Conservation (phyloP, 1,140 invertebrate species). For the Drosophila prosaltans region DNA sequence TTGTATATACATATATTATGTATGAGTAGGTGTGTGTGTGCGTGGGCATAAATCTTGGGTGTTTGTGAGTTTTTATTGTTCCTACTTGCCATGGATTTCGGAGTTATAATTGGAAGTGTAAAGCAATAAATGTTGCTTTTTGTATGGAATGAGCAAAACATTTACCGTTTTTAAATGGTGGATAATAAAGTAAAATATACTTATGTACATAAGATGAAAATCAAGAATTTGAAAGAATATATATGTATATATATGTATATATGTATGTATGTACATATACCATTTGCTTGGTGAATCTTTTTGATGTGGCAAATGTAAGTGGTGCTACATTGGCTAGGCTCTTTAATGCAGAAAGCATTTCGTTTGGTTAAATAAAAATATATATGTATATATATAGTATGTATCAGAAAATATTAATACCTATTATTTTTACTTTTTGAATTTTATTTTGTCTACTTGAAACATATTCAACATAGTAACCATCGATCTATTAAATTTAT, state of each 20-base stretch:
- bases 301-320: too few relatives aligned
- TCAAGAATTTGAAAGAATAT: conserved; percentile 12
- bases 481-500: too few relatives aligned
- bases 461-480: too few relatives aligned
- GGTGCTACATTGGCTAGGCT: too few relatives aligned
- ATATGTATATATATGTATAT: not conserved
- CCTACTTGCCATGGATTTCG: conserved; percentile 69
- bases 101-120: conserved; percentile 78
- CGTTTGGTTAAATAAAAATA: too few relatives aligned
- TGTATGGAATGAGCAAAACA: conserved; percentile 23
- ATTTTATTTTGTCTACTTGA: too few relatives aligned
- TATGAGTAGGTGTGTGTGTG: conserved; percentile 37
- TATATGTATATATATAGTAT: too few relatives aligned
- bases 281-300: too few relatives aligned
- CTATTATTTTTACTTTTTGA: too few relatives aligned
- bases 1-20: conserved; percentile 1
- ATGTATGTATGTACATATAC: not conserved
- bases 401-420: too few relatives aligned
- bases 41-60: conserved; percentile 63
- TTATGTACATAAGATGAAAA: not conserved
- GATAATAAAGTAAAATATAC: conserved; percentile 33
- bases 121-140: conserved; percentile 67
- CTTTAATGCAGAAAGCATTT: too few relatives aligned
- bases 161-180: conserved; percentile 43
- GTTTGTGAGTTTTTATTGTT: conserved; percentile 73